Percentiles rank a stretch among this genome's conserved stretches.
These are phyloP conservation scores for Orycteropus afer DNA, from an alignment of 2,113 vertebrate species.

Conservation along the genomic window DNA sequence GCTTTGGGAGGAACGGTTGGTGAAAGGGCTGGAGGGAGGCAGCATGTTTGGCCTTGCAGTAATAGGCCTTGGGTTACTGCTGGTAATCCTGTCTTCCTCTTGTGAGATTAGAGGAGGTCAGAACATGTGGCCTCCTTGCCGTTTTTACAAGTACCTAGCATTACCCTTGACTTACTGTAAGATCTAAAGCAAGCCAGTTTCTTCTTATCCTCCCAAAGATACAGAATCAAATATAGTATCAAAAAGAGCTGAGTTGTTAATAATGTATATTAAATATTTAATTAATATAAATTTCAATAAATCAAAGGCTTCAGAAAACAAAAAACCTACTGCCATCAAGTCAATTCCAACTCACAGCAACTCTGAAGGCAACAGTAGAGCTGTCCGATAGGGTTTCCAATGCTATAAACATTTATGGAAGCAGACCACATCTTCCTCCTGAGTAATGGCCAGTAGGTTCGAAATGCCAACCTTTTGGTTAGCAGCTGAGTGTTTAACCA, in stretches of 20 bases:
- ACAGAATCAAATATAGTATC: not conserved
- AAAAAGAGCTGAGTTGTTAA: not conserved
- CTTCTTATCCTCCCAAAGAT: not conserved
- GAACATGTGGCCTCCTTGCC: no score
- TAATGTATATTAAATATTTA: not conserved
- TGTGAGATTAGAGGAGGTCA: no score
- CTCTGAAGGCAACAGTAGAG: not conserved
- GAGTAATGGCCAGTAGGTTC: not conserved
- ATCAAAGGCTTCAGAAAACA: not conserved
- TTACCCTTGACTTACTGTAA: not conserved
- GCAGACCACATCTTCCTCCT: not conserved
- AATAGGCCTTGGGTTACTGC: no score
- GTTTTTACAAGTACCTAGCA: not conserved
- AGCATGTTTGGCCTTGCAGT: no score
- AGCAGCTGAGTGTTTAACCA: not conserved
- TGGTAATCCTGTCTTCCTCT: no score
- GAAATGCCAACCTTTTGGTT: not conserved
- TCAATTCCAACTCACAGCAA: not conserved
- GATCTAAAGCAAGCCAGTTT: not conserved
- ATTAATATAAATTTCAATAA: constrained; percentile 16
- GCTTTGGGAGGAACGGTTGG: no score
- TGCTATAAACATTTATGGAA: not conserved
- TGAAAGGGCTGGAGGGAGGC: no score
- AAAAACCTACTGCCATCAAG: not conserved
- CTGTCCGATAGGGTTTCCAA: not conserved